Evolutionary conservation across 1,140 invertebrate genomes (phyloP).

Genomic region (Melanaphis sacchari): DNA sequence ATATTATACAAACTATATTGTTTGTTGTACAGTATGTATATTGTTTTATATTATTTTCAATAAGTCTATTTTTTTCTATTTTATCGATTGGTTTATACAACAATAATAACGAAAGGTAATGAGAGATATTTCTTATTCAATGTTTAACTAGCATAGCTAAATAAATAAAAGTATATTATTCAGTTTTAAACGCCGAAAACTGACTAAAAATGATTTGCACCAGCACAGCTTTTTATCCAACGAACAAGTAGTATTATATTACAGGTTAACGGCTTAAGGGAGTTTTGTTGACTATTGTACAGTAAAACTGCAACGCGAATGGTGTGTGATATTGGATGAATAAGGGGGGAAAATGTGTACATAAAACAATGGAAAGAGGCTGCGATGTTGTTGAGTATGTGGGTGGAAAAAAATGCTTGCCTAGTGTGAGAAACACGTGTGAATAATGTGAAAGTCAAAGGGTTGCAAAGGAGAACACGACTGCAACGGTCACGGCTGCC

Average conservation of each 20-base stretch:
- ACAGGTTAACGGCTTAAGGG: background rate
- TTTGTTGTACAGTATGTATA: too few species aligned
- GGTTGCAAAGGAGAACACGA: background rate
- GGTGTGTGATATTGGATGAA: background rate
- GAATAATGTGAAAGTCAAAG: background rate
- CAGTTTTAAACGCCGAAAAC: background rate
- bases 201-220: background rate
- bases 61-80: background rate
- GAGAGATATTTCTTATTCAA: background rate
- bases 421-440: background rate
- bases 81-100: background rate
- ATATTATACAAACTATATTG: too few species aligned
- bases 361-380: background rate
- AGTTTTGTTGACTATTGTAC: slow-evolving; percentile 1
- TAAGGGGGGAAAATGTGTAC: background rate
- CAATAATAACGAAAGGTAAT: background rate
- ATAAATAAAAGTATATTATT: background rate
- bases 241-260: background rate
- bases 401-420: background rate
- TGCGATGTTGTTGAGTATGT: background rate
- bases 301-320: background rate
- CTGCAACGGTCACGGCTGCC: background rate
- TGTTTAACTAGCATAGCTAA: background rate
- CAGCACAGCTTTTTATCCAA: background rate
- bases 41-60: background rate